Base-by-base conservation (phyloP, 2,113 vertebrate genomes). In the Oncorhynchus masou region DNA sequence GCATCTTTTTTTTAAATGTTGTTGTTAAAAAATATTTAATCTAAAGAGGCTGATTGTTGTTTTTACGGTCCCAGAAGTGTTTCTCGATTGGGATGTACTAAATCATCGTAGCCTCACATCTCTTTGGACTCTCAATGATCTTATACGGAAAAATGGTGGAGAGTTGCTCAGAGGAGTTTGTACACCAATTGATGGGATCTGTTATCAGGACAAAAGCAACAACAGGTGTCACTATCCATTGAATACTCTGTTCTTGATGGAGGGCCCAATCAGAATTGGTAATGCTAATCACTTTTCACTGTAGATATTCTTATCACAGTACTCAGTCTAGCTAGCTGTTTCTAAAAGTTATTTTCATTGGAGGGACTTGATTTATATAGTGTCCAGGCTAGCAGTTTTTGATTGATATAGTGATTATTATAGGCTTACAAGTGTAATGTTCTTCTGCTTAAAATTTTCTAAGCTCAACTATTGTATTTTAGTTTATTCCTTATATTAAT, bases 11-110 rank as follows among this genome's bases (percentile, higher is more conserved):
- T 83, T 70, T 62, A 72, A 78, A 24, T 27, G 73, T 84, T 84
- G 82, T 88, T 92, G 75, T 84, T 89, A 89, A 89, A 90, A 81
- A 80, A 86, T 82, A 84, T 90, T 88, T 90, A 89, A 90, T 89
- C 83, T 79, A 81, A 88, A 86, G 86, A 87, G 86, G 82, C 81
- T 87, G 87, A 89, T 90, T 87, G 87, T 89, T 87, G 85, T 84
- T 89, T 92, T 91, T 90, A 92, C 74, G 83, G 81, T 82, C 73
- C 85, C 12, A 78, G 86, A 91, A 90, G 90, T 90, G 84, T 86
- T 88, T 87, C 86, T 85, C n/a, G 24, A 87, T 90, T 78, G 81
- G 81, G 76, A 73, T 51, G 80, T 79, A 83, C 77, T 90, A 90
- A 90, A 91, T 92, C 88, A 89, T 74, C 1, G 5, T 22, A 79